Percentiles rank a stretch among this genome's conserved stretches.
phyloP scores from a whole-genome alignment of 2,113 vertebrate species.

The Rhegmatorhina hoffmannsi region DNA sequence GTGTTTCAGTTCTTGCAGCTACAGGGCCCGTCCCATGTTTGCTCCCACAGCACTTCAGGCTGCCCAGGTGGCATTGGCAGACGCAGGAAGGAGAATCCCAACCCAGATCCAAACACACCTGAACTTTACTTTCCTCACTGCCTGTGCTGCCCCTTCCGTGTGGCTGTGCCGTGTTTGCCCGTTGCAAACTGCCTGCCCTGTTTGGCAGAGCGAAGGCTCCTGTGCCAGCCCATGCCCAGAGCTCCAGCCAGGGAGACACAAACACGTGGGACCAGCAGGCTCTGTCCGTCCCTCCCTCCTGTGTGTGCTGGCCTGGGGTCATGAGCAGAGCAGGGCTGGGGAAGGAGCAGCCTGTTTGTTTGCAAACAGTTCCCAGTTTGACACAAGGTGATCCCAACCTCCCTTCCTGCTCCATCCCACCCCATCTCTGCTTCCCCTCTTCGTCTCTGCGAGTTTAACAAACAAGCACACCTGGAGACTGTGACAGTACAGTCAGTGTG shows the following conservation, averaged over 20 bases:
- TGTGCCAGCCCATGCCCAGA: background rate
- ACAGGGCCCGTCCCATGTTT: fast-evolving
- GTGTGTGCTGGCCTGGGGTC: background rate
- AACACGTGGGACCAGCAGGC: background rate
- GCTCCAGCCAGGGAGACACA: background rate
- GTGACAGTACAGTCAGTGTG: background rate
- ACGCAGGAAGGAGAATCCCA: background rate
- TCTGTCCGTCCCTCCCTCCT: background rate
- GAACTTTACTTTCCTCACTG: background rate
- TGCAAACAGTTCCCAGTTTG: background rate
- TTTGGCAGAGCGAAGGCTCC: background rate
- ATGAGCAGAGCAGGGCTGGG: background rate
- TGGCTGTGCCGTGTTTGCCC: background rate
- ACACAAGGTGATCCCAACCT: background rate
- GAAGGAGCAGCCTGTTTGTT: conserved; percentile 31
- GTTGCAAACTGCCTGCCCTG: background rate
- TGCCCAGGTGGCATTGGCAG: background rate
- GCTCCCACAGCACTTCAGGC: background rate
- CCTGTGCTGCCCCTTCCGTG: background rate
- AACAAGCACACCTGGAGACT: background rate
- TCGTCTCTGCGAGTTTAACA: background rate
- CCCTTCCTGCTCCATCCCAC: background rate
- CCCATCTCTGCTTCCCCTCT: background rate
- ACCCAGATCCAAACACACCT: background rate
- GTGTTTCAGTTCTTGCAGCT: background rate